A percentile compares a stretch with the other conserved stretches of the same genome.
Evolutionary conservation across 2,797 vertebrate genomes (phyloP).

Genomic region (Sitta carolinensis): DNA sequence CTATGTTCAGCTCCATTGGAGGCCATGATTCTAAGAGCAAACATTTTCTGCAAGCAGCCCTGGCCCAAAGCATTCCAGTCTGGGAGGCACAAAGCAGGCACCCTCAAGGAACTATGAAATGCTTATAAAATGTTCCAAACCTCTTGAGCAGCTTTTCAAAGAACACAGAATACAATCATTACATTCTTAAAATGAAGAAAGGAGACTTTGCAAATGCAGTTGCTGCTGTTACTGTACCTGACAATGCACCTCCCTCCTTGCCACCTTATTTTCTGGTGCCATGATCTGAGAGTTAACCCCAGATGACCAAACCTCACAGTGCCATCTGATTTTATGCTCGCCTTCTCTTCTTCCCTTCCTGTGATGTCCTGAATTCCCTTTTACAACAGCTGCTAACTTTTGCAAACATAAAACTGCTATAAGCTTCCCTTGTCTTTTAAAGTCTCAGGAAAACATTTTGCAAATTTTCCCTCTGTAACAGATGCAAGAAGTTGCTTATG

Average conservation of each 20-base stretch:
- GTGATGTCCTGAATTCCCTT: not conserved
- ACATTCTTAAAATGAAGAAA: not conserved
- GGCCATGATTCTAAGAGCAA: not conserved
- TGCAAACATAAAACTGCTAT: not conserved
- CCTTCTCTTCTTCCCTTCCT: not conserved
- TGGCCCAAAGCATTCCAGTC: not conserved
- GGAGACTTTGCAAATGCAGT: not conserved
- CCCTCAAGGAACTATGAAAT: not conserved
- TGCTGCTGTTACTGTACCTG: not conserved
- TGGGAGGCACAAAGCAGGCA: not conserved
- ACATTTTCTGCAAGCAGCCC: not conserved
- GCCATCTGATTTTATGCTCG: not conserved
- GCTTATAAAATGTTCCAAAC: not conserved
- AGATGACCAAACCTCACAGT: not conserved
- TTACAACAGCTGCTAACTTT: conserved; percentile 5
- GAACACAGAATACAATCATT: not conserved
- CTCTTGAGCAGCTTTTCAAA: not conserved
- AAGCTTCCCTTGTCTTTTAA: not conserved
- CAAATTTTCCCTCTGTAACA: not conserved
- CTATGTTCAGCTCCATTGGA: not conserved
- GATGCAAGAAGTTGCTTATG: not conserved
- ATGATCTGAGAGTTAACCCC: not conserved
- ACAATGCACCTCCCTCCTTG: not conserved
- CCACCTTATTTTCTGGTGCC: not conserved
- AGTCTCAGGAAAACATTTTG: not conserved